Evolutionary conservation across 1,140 invertebrate genomes (phyloP).

Genomic region (Macrosteles quadrilineatus): DNA sequence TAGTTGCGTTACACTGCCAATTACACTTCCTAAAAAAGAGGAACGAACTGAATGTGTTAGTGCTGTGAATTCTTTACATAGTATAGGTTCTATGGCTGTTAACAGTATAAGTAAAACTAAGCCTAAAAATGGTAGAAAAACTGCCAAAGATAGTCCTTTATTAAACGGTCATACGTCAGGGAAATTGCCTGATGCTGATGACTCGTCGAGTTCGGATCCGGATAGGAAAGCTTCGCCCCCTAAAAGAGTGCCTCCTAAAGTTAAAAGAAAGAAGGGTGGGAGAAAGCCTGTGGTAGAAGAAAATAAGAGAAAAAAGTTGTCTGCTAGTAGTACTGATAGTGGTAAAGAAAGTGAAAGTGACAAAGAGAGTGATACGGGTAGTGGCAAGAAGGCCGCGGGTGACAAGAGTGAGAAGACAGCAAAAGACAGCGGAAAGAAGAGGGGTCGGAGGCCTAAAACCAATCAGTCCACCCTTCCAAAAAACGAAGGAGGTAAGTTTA

Average conservation of each 20-base stretch:
- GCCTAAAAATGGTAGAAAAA: conserved; percentile 50
- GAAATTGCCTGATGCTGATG: conserved; percentile 58
- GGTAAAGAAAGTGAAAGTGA: conserved; percentile 63
- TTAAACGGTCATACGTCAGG: conserved; percentile 63
- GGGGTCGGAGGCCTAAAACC: conserved; percentile 41
- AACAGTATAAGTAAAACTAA: conserved; percentile 71
- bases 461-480: conserved; percentile 38
- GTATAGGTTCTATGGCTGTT: conserved; percentile 64
- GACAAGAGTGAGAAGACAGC: conserved; percentile 35
- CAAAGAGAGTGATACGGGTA: conserved; percentile 57
- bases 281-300: conserved; percentile 53
- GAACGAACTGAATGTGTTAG: conserved; percentile 40
- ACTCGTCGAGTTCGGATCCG: conserved; percentile 72
- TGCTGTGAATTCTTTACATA: conserved; percentile 56
- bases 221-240: conserved; percentile 65
- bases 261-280: conserved; percentile 65
- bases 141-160: conserved; percentile 49
- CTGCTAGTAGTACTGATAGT: conserved; percentile 59
- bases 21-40: conserved; percentile 43
- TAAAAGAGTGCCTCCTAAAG: conserved; percentile 73
- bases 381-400: conserved; percentile 49
- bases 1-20: conserved; percentile 56
- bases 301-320: conserved; percentile 54
- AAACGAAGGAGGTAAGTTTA: conserved; percentile 42
- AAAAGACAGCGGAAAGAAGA: conserved; percentile 41